These are phyloP conservation scores for Indri indri DNA, from an alignment of 2,113 vertebrate genomes.

Conservation along the genomic window DNA sequence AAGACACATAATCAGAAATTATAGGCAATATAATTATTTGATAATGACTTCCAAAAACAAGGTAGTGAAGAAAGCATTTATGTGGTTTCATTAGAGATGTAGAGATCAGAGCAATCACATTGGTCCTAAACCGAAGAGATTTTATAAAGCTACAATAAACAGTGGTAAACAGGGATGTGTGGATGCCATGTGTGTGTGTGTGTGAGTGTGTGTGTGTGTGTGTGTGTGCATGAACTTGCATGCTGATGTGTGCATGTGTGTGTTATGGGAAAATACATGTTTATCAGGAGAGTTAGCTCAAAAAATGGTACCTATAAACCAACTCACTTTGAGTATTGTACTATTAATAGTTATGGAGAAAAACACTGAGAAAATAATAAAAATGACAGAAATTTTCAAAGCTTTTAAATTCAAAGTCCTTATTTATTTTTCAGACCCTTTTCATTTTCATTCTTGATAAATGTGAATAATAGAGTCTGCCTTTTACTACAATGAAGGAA, in stretches of 20 bases:
- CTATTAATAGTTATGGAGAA: not conserved
- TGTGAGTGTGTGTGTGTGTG: not conserved
- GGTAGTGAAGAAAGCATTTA: not conserved
- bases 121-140: not conserved
- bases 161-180: accelerated
- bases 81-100: not conserved
- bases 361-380: not conserved
- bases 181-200: not conserved
- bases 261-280: not conserved
- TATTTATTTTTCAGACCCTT: not conserved
- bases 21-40: accelerated
- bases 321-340: not conserved
- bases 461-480: not conserved
- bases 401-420: not conserved
- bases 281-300: not conserved
- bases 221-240: too few species aligned
- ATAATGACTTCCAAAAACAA: not conserved
- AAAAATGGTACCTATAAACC: not conserved
- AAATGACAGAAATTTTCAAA: not conserved
- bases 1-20: not conserved
- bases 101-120: not conserved
- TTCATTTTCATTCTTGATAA: not conserved
- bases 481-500: not conserved
- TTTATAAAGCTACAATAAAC: not conserved
- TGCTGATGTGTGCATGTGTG: accelerated